phyloP scores from a whole-genome alignment of 1,140 invertebrate genomes.

The Eriosoma lanigerum region DNA sequence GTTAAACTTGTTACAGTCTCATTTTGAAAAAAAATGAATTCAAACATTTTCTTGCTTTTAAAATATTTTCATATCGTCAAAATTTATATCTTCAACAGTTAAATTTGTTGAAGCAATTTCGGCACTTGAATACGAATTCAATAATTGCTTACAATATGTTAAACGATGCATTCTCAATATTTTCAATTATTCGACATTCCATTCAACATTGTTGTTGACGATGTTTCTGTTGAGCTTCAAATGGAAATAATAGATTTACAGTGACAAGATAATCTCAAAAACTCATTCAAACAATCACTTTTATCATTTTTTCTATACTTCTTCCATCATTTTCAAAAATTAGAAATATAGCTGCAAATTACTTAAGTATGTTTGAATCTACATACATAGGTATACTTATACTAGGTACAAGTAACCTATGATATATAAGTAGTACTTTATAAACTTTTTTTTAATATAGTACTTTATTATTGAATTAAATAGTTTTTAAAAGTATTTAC shows the following conservation, averaged over 20 bases:
- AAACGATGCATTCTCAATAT: background rate
- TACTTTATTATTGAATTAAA: no score
- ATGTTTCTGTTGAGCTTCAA: background rate
- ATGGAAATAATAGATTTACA: constrained; percentile 9
- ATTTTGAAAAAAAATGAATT: constrained; percentile 1
- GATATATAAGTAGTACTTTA: no score
- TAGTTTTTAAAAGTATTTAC: no score
- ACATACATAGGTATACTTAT: no score
- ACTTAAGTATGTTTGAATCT: no score
- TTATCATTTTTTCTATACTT: no score
- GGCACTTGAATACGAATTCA: background rate
- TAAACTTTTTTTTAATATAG: no score
- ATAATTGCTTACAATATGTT: background rate
- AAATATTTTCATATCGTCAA: background rate
- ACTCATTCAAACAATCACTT: background rate
- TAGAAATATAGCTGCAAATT: no score
- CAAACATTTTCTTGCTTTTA: background rate
- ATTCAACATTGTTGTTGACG: background rate
- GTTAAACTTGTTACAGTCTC: background rate
- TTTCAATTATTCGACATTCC: background rate
- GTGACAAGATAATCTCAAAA: no score
- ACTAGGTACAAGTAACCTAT: no score
- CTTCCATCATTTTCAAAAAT: no score
- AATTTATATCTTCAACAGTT: background rate
- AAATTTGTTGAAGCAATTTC: constrained; percentile 1